Evolutionary conservation across 2,888 invertebrate species (phyloP).

Genomic region (Quadroppia sp.): DNA sequence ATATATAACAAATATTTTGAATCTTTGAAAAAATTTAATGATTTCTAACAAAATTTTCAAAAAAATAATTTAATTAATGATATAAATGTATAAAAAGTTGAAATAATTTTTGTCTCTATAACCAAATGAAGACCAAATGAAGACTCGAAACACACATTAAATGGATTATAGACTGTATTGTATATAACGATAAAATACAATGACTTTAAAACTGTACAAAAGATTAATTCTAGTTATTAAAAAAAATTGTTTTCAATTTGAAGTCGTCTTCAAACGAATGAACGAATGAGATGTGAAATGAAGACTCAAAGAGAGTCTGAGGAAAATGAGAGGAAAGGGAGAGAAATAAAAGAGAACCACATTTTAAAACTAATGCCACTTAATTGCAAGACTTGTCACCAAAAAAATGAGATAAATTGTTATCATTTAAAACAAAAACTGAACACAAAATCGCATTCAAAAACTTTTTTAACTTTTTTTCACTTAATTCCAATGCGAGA

Average conservation of each 20-base stretch:
- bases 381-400: conserved; percentile 1
- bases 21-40: neutral
- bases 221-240: conserved; percentile 16
- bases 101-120: neutral
- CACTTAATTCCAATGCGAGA: no score
- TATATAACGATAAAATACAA: neutral
- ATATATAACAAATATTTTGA: neutral
- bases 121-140: neutral
- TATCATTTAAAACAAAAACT: neutral
- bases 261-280: neutral
- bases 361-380: conserved; percentile 7
- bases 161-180: neutral
- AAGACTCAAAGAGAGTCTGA: neutral
- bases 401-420: conserved; percentile 19
- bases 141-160: neutral
- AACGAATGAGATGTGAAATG: neutral
- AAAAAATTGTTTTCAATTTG: conserved; percentile 3
- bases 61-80: neutral
- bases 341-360: conserved; percentile 1
- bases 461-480: conserved; percentile 5
- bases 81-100: neutral
- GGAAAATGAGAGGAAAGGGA: no score
- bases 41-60: neutral
- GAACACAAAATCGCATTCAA: neutral
- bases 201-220: conserved; percentile 10